Evolutionary conservation across 2,888 invertebrate genomes (phyloP).

Genomic region (Epirrhoe tristata): DNA sequence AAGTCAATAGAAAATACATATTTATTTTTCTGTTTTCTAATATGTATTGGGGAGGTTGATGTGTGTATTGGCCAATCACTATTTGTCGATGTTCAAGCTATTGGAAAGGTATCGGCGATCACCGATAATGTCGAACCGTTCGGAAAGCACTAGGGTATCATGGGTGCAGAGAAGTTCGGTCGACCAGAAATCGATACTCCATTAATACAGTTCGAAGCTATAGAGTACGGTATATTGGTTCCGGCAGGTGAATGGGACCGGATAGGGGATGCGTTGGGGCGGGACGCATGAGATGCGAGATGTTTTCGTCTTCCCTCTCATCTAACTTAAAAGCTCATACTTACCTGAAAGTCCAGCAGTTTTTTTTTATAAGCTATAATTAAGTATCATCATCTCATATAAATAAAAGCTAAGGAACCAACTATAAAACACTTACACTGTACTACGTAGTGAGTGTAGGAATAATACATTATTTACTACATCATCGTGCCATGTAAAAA

Average conservation of each 20-base stretch:
- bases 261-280: constrained; percentile 63
- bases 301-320: constrained; percentile 59
- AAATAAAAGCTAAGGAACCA: too few relatives aligned
- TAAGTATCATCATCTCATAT: not conserved
- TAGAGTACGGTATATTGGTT: constrained; percentile 71
- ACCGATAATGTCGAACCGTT: constrained; percentile 85
- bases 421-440: too few relatives aligned
- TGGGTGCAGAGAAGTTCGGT: constrained; percentile 63
- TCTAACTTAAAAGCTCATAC: constrained; percentile 6
- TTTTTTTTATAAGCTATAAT: not conserved
- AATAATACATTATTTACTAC: too few relatives aligned
- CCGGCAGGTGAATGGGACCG: constrained; percentile 67
- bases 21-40: not conserved
- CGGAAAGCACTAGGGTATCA: constrained; percentile 83
- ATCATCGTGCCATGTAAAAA: too few relatives aligned
- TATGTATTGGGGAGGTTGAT: not conserved
- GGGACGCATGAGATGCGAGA: constrained; percentile 52
- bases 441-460: too few relatives aligned
- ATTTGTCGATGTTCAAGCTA: constrained; percentile 49
- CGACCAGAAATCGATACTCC: constrained; percentile 84
- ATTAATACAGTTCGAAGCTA: constrained; percentile 77
- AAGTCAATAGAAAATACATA: not conserved
- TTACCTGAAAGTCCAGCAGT: constrained; percentile 3
- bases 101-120: constrained; percentile 83
- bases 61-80: constrained; percentile 33